Evolutionary conservation across 2,888 invertebrate species (phyloP), one percentile per base, ranked within the genome.

Genomic region (Diplazon laetatorius): DNA sequence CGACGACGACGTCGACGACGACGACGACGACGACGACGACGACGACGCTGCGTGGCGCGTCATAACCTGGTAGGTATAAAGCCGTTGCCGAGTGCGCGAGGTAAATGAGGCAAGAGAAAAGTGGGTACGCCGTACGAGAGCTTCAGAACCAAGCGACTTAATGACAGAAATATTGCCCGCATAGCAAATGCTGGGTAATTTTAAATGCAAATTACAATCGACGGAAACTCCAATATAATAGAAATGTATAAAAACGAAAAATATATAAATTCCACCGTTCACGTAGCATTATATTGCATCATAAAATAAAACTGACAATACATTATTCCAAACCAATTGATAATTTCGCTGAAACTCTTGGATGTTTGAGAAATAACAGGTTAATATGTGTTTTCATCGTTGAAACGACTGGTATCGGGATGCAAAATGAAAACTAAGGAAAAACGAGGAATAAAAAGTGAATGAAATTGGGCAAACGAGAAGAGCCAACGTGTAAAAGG

Each of bases 131-230:
- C 57, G 69, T 50, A 42, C 48, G 50, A 73, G 68, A 80, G 76
- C 22, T 52, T 30, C 42, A 62, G 39, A 44, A 75, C 68, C 25
- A 59, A 50, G 62, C 63, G 70, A 81, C 80, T 83, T 84, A 80
- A 76, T 80, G 80, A 76, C 74, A 69, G 75, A 76, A 82, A 83
- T 74, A 82, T 83, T 82, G 78, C 83, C 78, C 79, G 75, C 75
- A 76, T 81, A 48, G 77, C 68, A 82, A 80, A 83, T 82, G 75
- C 80, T 73, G 76, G 76, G 84, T 83, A 83, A 84, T 83, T 83
- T 76, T 76, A 66, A 60, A 82, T 80, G 78, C 76, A 82, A 82
- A 80, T 80, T 83, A 74, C 70, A 71, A 48, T 48, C 48, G 37
- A 30, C 18, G 22, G 30, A 48, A 52, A 6, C 12, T 20, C 25